Evolutionary conservation across 2,113 vertebrate species (phyloP).

Genomic region (Papio anubis): DNA sequence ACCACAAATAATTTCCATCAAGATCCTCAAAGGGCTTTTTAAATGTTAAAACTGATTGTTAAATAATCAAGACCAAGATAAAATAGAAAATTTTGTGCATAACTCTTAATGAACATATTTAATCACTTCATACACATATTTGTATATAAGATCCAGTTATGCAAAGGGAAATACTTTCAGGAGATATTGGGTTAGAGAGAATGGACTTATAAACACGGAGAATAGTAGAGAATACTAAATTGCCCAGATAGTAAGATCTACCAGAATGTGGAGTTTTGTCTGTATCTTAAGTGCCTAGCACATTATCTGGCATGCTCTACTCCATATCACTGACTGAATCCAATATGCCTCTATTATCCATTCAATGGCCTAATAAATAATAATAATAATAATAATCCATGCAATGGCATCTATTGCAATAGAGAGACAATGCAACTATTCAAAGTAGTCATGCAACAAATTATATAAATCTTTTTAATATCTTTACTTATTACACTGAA

Average conservation of each 20-base stretch:
- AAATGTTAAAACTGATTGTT: not conserved
- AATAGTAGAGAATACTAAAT: not conserved
- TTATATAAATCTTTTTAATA: not conserved
- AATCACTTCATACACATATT: not conserved
- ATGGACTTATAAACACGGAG: not conserved
- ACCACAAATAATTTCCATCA: constrained; percentile 39
- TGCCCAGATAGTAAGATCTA: not conserved
- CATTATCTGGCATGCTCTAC: not conserved
- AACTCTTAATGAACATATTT: not conserved
- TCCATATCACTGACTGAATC: not conserved
- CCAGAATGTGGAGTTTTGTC: not conserved
- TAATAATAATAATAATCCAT: too few species aligned
- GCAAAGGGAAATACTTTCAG: not conserved
- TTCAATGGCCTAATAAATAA: not conserved
- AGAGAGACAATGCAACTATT: not conserved
- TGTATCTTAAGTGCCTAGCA: not conserved
- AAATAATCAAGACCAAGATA: constrained; percentile 25
- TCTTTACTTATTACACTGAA: constrained; percentile 4
- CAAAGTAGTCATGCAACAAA: not conserved
- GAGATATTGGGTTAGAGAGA: not conserved
- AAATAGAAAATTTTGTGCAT: not conserved
- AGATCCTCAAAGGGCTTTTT: not conserved
- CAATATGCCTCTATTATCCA: not conserved
- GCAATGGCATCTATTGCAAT: not conserved
- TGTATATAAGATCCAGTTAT: not conserved